Evolutionary conservation across 1,140 invertebrate genomes (phyloP).

Genomic region (Chironomus tepperi): DNA sequence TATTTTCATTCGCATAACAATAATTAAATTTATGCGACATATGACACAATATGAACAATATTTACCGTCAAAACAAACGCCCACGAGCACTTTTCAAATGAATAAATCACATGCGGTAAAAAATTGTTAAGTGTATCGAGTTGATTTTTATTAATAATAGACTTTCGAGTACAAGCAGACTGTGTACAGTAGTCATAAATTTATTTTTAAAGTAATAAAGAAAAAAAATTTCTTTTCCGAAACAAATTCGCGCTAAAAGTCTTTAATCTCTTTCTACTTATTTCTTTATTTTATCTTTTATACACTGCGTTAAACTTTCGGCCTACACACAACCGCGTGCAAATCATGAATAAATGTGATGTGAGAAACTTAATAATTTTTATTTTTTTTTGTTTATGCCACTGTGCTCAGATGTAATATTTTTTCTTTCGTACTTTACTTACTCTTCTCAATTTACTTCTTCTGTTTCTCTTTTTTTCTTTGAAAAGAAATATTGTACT

Average conservation of each 20-base stretch:
- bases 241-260: not conserved
- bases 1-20: too few species aligned
- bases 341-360: slow-evolving; percentile 12
- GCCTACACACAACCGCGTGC: slow-evolving; percentile 22
- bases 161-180: too few species aligned
- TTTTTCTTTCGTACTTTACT: not conserved
- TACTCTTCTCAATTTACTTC: not conserved
- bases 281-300: not conserved
- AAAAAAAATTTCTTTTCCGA: not conserved
- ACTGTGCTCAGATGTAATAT: too few species aligned
- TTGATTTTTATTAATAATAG: too few species aligned
- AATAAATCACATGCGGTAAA: not conserved
- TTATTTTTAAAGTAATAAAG: not conserved
- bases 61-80: slow-evolving; percentile 21
- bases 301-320: not conserved
- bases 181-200: not conserved
- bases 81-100: slow-evolving; percentile 1
- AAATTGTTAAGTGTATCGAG: not conserved
- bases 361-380: not conserved
- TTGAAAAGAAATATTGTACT: not conserved
- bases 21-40: not conserved
- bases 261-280: not conserved
- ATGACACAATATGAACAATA: not conserved
- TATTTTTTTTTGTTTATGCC: too few species aligned
- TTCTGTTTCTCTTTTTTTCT: not conserved